phyloP scores from a whole-genome alignment of 2,888 invertebrate genomes.

The Steromphala cineraria region DNA sequence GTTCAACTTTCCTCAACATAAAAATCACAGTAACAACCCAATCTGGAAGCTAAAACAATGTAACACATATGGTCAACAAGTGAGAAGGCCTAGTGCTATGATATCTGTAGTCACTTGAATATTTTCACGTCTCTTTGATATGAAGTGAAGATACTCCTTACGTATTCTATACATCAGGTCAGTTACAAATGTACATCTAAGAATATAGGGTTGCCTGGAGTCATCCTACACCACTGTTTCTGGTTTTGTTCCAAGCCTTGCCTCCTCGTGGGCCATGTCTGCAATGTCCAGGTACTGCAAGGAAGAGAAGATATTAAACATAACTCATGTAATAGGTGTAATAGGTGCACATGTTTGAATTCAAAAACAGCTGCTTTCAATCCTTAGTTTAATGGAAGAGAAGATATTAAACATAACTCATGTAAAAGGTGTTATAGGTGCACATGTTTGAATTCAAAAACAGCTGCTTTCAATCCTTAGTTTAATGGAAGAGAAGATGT shows the following conservation, averaged over 20 bases:
- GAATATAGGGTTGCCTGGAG: neutral
- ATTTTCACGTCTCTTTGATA: neutral
- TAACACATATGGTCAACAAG: no score
- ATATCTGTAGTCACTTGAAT: neutral
- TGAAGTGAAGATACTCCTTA: neutral
- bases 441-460: no score
- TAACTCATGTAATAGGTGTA: neutral
- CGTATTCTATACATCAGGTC: conserved; percentile 10
- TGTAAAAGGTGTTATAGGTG: no score
- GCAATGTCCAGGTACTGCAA: conserved; percentile 70
- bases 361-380: no score
- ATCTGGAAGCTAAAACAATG: neutral
- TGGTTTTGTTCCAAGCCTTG: conserved; percentile 71
- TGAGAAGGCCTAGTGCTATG: no score
- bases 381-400: no score
- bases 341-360: no score
- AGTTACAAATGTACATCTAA: neutral
- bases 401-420: no score
- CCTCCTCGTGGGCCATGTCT: conserved; percentile 72
- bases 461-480: no score
- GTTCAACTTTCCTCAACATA: neutral
- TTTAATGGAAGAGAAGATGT: no score
- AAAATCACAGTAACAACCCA: conserved; percentile 14
- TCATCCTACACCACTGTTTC: conserved; percentile 70
- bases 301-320: conserved; percentile 13